These are phyloP conservation scores for Spialia ferax DNA, from an alignment of 2,888 invertebrate genomes.

Conservation along the genomic window DNA sequence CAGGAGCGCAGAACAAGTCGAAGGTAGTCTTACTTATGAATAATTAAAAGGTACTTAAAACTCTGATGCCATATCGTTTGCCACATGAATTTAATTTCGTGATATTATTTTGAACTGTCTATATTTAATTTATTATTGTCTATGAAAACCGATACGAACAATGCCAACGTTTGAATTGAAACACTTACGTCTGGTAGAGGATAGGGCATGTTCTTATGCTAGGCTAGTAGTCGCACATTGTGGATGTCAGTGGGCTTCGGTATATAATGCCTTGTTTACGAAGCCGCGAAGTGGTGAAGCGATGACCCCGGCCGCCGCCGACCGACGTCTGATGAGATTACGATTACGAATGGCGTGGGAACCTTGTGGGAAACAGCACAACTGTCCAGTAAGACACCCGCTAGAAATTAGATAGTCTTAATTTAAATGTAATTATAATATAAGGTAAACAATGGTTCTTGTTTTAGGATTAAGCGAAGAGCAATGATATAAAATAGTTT, in stretches of 20 bases:
- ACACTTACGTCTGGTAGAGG: slow-evolving; percentile 60
- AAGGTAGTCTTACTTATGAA: slow-evolving; percentile 66
- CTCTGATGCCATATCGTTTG: slow-evolving; percentile 85
- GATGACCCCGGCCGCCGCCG: slow-evolving; percentile 54
- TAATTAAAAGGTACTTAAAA: slow-evolving; percentile 79
- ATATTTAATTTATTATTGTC: slow-evolving; percentile 74
- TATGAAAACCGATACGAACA: slow-evolving; percentile 70
- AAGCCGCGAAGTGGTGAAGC: slow-evolving; percentile 61
- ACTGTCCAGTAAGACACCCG: slow-evolving; percentile 81
- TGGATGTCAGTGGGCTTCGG: slow-evolving; percentile 78
- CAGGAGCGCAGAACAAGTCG: slow-evolving; percentile 50
- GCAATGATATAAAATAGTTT: slow-evolving; percentile 86
- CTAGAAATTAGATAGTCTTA: slow-evolving; percentile 84
- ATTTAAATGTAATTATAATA: slow-evolving; percentile 83
- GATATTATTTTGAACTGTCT: slow-evolving; percentile 77
- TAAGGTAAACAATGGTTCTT: slow-evolving; percentile 86
- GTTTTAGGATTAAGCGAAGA: slow-evolving; percentile 84
- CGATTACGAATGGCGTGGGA: slow-evolving; percentile 57
- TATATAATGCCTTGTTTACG: slow-evolving; percentile 70
- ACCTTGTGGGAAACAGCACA: slow-evolving; percentile 68
- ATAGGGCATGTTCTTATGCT: slow-evolving; percentile 75
- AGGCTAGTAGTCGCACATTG: slow-evolving; percentile 78
- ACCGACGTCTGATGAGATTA: slow-evolving; percentile 55
- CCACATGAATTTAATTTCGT: slow-evolving; percentile 82
- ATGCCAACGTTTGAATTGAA: slow-evolving; percentile 63